phyloP scores from a whole-genome alignment of 1,140 invertebrate genomes.

The Drosophila arizonae region DNA sequence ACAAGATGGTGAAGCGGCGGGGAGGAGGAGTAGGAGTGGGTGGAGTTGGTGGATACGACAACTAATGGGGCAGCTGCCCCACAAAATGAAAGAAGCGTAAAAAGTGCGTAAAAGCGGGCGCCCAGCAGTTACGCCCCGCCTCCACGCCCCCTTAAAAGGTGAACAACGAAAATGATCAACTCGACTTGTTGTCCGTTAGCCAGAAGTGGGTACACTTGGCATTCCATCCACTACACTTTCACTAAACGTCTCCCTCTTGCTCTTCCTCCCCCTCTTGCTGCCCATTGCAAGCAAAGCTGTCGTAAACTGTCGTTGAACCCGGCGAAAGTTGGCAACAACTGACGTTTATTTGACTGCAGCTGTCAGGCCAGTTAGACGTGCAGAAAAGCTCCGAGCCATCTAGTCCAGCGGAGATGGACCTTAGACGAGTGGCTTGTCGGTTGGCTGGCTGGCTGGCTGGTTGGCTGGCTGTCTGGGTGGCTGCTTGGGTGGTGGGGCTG shows the following conservation, averaged over 20 bases:
- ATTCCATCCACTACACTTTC: constrained; percentile 30
- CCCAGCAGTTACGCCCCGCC: background rate
- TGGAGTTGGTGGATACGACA: constrained; percentile 9
- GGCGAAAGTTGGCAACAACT: constrained; percentile 53
- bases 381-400: constrained; percentile 39
- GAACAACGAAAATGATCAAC: constrained; percentile 36
- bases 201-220: background rate
- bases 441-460: background rate
- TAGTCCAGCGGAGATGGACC: background rate
- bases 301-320: constrained; percentile 52
- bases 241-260: constrained; percentile 9
- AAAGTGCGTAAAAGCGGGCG: constrained; percentile 60
- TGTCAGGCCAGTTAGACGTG: constrained; percentile 62
- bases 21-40: too few relatives aligned
- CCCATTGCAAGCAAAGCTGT: constrained; percentile 20
- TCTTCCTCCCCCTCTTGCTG: too few relatives aligned
- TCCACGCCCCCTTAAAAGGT: background rate
- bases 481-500: constrained; percentile 19
- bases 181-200: background rate
- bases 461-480: background rate
- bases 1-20: too few relatives aligned
- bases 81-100: constrained; percentile 35
- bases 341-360: constrained; percentile 77
- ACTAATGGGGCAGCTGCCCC: constrained; percentile 63
- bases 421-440: background rate